Percentiles rank a stretch among this genome's conserved stretches.
Evolutionary conservation across 2,797 vertebrate species (phyloP).

Genomic region (Pachyuromys duprasi): DNA sequence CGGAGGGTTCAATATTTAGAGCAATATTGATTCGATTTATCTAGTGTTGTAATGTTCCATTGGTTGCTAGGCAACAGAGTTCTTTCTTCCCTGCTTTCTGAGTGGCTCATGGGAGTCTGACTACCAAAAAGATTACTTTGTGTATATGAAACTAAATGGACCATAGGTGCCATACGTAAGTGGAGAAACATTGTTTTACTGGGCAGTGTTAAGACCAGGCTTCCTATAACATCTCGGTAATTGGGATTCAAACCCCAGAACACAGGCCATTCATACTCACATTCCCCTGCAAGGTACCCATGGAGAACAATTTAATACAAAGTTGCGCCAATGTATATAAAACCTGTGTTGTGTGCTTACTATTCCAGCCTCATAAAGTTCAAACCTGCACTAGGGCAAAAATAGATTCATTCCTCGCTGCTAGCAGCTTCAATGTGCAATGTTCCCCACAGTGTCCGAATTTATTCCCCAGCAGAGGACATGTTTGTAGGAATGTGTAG

Average conservation of each 20-base stretch:
- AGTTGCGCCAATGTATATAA: conserved; percentile 58
- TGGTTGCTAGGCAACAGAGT: conserved; percentile 88
- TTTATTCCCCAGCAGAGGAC: background rate
- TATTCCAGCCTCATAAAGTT: conserved; percentile 12
- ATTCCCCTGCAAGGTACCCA: conserved; percentile 56
- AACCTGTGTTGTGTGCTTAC: background rate
- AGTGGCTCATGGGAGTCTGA: conserved; percentile 86
- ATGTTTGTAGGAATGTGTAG: background rate
- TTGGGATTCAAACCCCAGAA: conserved; percentile 67
- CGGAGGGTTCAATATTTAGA: conserved; percentile 85
- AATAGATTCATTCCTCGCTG: background rate
- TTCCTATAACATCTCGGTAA: conserved; percentile 50
- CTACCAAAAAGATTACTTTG: conserved; percentile 85
- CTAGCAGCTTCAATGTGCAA: background rate
- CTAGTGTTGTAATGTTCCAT: conserved; percentile 79
- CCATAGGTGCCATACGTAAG: conserved; percentile 84
- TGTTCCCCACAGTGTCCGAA: background rate
- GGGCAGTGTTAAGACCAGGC: conserved; percentile 43
- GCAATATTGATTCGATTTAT: conserved; percentile 87
- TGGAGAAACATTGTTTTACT: conserved; percentile 68
- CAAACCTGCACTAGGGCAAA: background rate
- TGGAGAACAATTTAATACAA: conserved; percentile 60
- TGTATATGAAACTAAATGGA: conserved; percentile 87
- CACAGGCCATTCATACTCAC: conserved; percentile 21
- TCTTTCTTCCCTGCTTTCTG: conserved; percentile 80